These are phyloP conservation scores for Anagyrus pseudococci DNA, from an alignment of 2,888 invertebrate species.

Conservation along the genomic window DNA sequence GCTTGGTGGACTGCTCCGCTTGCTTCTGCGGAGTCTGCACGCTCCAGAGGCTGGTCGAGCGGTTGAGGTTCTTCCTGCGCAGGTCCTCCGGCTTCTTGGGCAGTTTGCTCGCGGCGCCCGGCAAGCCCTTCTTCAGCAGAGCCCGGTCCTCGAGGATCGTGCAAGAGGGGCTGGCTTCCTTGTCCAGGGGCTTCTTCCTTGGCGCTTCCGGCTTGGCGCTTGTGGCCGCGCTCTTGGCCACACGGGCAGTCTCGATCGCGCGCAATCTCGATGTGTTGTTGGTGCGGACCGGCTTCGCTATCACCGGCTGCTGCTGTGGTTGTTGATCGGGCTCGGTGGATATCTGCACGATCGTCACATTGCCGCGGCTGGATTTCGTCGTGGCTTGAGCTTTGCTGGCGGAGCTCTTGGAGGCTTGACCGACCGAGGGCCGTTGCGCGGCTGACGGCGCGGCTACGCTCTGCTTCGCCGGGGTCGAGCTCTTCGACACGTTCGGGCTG, in stretches of 20 bases:
- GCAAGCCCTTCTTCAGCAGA: constrained; percentile 54
- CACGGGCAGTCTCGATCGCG: neutral
- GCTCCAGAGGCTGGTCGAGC: constrained; percentile 53
- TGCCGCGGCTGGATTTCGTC: constrained; percentile 2
- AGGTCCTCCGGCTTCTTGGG: constrained; percentile 52
- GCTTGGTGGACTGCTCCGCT: neutral
- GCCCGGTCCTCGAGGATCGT: constrained; percentile 57
- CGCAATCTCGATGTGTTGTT: neutral
- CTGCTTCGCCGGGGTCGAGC: constrained; percentile 13
- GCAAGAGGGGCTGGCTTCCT: constrained; percentile 47
- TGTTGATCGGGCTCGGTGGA: constrained; percentile 23
- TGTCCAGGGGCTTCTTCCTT: constrained; percentile 43
- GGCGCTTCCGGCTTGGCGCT: constrained; percentile 29
- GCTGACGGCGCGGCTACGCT: neutral
- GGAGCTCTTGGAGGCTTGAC: neutral
- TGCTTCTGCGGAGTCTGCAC: constrained; percentile 37
- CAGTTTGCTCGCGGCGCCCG: constrained; percentile 31
- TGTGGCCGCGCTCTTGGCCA: constrained; percentile 1
- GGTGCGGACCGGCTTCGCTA: neutral
- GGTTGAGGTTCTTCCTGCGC: constrained; percentile 50
- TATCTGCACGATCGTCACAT: constrained; percentile 45
- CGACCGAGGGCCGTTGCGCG: neutral
- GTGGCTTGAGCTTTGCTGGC: neutral
- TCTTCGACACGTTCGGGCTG: constrained; percentile 54
- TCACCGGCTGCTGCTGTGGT: neutral